Conservation (phyloP, 2,888 invertebrate genomes). For the Synanthedon tipuliformis region DNA sequence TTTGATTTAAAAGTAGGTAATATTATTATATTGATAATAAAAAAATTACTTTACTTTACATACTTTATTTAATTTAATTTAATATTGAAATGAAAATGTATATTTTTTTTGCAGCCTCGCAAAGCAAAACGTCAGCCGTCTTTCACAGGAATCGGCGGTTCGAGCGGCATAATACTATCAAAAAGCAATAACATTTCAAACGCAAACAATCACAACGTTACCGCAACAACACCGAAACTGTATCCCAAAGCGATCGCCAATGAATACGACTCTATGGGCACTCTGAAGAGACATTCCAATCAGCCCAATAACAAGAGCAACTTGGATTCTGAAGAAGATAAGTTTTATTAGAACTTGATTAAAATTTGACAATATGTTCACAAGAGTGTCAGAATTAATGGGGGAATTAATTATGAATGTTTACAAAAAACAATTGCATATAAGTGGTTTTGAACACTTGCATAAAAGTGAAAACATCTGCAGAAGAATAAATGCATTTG, state of each 20-base stretch:
- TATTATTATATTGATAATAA: too few relatives aligned
- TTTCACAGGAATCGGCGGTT: constrained; percentile 70
- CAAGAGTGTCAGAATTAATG: too few relatives aligned
- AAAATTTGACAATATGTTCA: too few relatives aligned
- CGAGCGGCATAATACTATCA: constrained; percentile 66
- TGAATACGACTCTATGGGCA: constrained; percentile 81
- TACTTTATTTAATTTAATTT: too few relatives aligned
- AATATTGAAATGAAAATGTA: neutral
- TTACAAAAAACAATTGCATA: too few relatives aligned
- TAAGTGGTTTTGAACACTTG: too few relatives aligned
- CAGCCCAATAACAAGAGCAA: constrained; percentile 74
- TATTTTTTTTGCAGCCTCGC: constrained; percentile 39
- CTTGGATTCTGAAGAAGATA: constrained; percentile 74
- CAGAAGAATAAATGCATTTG: too few relatives aligned
- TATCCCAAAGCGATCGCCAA: constrained; percentile 78
- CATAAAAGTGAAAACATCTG: too few relatives aligned
- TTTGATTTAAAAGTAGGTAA: neutral
- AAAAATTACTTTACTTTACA: too few relatives aligned
- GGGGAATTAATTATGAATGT: too few relatives aligned
- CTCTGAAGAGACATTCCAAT: constrained; percentile 81
- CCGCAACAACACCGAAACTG: constrained; percentile 72
- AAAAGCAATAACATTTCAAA: constrained; percentile 71
- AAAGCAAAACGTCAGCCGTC: constrained; percentile 77
- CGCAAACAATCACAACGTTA: constrained; percentile 72
- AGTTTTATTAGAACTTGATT: constrained; percentile 60